phyloP scores from a whole-genome alignment of 64 coral and sea anemone genomes.

The Dendronephthya gigantea region DNA sequence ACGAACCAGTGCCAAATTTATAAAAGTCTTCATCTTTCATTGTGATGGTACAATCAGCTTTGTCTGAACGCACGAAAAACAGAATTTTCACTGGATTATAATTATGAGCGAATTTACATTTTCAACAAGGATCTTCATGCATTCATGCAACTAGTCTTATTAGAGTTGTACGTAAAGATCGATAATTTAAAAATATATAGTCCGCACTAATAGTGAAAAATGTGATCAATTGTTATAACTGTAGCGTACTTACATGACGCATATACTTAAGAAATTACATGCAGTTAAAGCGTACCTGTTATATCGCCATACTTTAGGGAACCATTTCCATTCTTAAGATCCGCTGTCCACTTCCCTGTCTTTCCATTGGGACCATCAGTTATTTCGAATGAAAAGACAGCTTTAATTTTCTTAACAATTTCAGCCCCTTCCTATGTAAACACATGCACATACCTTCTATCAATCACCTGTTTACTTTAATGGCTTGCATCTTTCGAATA shows the following conservation, averaged over 20 bases:
- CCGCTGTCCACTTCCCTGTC: conserved; percentile 63
- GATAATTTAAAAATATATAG: no score
- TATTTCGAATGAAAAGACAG: conserved; percentile 67
- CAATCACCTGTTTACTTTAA: no score
- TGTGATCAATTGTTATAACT: no score
- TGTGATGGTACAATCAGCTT: conserved; percentile 68
- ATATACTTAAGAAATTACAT: no score
- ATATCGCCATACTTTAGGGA: conserved; percentile 51
- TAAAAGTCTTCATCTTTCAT: conserved; percentile 79
- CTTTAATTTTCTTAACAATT: conserved; percentile 79
- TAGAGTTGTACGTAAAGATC: no score
- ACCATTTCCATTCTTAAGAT: conserved; percentile 74
- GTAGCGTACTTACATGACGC: no score
- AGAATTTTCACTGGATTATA: no score
- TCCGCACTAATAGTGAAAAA: no score
- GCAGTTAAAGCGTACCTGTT: background rate
- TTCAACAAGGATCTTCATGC: no score
- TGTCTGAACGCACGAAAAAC: conserved; percentile 36
- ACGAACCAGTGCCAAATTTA: conserved; percentile 61
- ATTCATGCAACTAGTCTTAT: no score
- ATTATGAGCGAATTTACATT: no score
- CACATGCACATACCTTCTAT: background rate
- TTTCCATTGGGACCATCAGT: conserved; percentile 32
- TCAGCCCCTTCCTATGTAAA: conserved; percentile 52
- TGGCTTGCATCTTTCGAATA: no score